Base-by-base conservation (phyloP, 2,888 invertebrate species). In the Colletes collaris region DNA sequence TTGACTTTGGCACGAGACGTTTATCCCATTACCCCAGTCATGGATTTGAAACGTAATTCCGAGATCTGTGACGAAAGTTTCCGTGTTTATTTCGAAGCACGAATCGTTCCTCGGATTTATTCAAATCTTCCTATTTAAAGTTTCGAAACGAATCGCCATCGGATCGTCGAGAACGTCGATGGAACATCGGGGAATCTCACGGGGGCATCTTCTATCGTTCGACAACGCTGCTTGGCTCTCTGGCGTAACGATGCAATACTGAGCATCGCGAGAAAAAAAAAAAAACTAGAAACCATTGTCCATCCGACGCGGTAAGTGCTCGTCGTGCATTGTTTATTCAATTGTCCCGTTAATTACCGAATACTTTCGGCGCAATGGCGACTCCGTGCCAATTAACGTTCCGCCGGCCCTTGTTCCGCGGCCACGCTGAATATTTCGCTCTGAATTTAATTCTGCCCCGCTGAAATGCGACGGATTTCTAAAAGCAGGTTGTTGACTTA, bases 401-500 rank as follows among this genome's bases (percentile, higher is more conserved):
- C 19, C 58, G 19, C 35, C 70, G 10, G 10, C 27, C 13, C 44
- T n/a, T 13, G 55, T n/a, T 10, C 46, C 27, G 10, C 27, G 27
- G 2, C 13, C 35, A 10, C 46, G 13, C 1, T 58, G 60, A 65
- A 46, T 59, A 70, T 55, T 19, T 6, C 4, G 13, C 49, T n/a
- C 11, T 7, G 50, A 27, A 69, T 69, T 77, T 55, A 65, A 78
- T 77, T 78, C 53, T 11, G 16, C 37, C 27, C 11, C 64, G 19
- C 6, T 8, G 69, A 64, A 76, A 64, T 50, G 69, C 77, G 35
- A 44, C 58, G 63, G 35, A 65, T 69, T 78, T 78, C 70, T 77
- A 8, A 62, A 70, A 64, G 60, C 64, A 55, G 50, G 70, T 63
- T 77, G 78, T 78, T 65, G 78, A 78, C 64, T 77, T 78, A 77